Base-by-base conservation (phyloP, 2,797 vertebrate genomes). In the Cossypha caffra region DNA sequence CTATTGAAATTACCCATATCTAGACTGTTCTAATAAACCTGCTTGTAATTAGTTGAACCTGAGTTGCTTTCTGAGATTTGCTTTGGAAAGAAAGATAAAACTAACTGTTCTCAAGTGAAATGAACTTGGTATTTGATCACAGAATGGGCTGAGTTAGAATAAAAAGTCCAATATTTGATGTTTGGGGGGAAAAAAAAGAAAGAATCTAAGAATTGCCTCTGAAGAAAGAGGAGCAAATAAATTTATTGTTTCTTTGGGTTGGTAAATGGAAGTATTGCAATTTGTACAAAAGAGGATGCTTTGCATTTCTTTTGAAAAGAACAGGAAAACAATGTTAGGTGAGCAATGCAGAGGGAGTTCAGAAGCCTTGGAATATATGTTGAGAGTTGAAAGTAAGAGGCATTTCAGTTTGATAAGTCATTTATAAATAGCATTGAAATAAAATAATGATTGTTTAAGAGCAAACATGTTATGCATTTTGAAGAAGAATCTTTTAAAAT, bases 401-500 rank as follows among this genome's bases (percentile, higher is more conserved):
- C 35, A 19, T 90, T 96, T 95, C 79, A 42, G 86, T 84, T 96
- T 62, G n/a, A 55, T 73, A 96, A 95, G 38, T 91, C 88, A 93
- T 79, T 95, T 95, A 89, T 93, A 90, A 97, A 91, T 90, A 94
- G 25, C 78, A 78, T 31, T 95, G 90, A 95, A 93, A 87, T 80
- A 86, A 94, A 92, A 71, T 77, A 93, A 95, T 88, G 28, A 23
- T 76, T 69, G 90, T 96, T 92, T 93, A 86, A 93, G 93, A 93
- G 67, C 35, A 97, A 97, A 90, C 54, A 89, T 50, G 48, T 81
- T 93, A 75, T 2, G 77, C 82, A 93, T 94, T 93, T 97, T 97
- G 72, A 95, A 96, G 93, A 84, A 87, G 52, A 62, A 77, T 88
- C 92, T 96, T 97, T 66, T 76, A 94, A 97, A 97, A 90, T 75